Percentiles rank a stretch among this genome's conserved stretches.
Conservation (phyloP, 1,140 invertebrate species). For the Asobara japonica region DNA sequence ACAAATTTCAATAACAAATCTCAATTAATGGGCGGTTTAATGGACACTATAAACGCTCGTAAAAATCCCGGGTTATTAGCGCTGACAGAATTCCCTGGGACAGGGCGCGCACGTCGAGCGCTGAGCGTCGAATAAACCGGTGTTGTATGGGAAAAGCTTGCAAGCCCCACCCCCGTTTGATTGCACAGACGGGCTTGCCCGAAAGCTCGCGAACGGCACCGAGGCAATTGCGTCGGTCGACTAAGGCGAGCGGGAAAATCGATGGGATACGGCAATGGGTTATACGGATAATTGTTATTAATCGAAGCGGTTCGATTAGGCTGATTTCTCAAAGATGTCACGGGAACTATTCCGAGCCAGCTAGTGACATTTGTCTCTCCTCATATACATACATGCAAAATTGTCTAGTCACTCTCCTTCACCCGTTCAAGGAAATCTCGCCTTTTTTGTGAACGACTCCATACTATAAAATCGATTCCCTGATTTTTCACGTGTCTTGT, state of each 20-base stretch:
- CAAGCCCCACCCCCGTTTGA: slow-evolving; percentile 46
- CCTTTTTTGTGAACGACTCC: too few relatives aligned
- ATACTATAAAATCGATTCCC: too few relatives aligned
- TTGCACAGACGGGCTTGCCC: slow-evolving; percentile 38
- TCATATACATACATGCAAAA: too few relatives aligned
- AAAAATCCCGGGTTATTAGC: not conserved
- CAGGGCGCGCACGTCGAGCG: slow-evolving; percentile 44
- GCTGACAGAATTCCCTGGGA: not conserved
- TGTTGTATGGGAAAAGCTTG: slow-evolving; percentile 46
- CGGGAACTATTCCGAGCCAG: too few relatives aligned
- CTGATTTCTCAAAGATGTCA: slow-evolving; percentile 26
- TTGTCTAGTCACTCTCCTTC: too few relatives aligned
- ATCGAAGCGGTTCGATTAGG: slow-evolving; percentile 35
- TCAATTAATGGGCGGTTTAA: not conserved
- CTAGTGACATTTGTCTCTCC: too few relatives aligned
- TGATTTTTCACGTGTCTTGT: too few relatives aligned
- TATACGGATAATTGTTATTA: slow-evolving; percentile 43
- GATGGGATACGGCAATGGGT: slow-evolving; percentile 38
- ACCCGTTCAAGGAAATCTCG: too few relatives aligned
- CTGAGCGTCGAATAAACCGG: slow-evolving; percentile 55
- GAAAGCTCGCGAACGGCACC: slow-evolving; percentile 37
- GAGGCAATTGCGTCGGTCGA: slow-evolving; percentile 34
- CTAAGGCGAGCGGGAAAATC: slow-evolving; percentile 42
- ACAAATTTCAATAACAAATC: not conserved
- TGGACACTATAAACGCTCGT: not conserved